A percentile compares a stretch with the other conserved stretches of the same genome.
phyloP scores from a whole-genome alignment of 2,113 vertebrate species.

The Hydrochoerus hydrochaeris region DNA sequence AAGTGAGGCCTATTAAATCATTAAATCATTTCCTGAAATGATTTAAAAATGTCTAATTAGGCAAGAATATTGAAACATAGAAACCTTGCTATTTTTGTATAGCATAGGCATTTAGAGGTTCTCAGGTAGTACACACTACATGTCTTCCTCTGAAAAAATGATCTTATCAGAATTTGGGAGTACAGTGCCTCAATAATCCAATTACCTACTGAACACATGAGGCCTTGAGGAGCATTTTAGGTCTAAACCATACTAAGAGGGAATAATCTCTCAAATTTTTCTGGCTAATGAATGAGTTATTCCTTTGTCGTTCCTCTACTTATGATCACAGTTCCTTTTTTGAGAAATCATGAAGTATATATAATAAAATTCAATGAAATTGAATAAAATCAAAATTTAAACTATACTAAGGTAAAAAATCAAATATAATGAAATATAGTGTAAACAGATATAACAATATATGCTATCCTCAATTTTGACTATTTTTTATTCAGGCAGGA shows the following conservation, averaged over 20 bases:
- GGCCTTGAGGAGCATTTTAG: too few relatives aligned
- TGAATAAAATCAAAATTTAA: not conserved
- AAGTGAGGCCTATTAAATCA: not conserved
- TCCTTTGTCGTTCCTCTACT: too few relatives aligned
- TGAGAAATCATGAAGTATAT: not conserved
- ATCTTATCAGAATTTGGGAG: too few relatives aligned
- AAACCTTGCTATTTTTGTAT: not conserved
- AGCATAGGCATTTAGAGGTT: not conserved
- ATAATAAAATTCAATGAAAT: not conserved
- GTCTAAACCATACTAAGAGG: too few relatives aligned
- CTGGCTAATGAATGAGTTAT: too few relatives aligned
- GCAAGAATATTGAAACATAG: not conserved
- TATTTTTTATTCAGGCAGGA: constrained; percentile 5
- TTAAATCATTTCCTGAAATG: not conserved
- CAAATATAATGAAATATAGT: not conserved
- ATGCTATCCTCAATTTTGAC: not conserved
- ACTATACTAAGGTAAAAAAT: not conserved
- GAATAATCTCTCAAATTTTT: too few relatives aligned
- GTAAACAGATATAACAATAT: constrained; percentile 8
- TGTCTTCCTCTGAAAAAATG: too few relatives aligned
- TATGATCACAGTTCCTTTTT: not conserved
- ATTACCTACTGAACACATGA: too few relatives aligned
- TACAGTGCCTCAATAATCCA: too few relatives aligned
- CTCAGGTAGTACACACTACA: not conserved
- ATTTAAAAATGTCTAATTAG: not conserved